phyloP scores from a whole-genome alignment of 2,113 vertebrate genomes.

The Catharus fuscescens region DNA sequence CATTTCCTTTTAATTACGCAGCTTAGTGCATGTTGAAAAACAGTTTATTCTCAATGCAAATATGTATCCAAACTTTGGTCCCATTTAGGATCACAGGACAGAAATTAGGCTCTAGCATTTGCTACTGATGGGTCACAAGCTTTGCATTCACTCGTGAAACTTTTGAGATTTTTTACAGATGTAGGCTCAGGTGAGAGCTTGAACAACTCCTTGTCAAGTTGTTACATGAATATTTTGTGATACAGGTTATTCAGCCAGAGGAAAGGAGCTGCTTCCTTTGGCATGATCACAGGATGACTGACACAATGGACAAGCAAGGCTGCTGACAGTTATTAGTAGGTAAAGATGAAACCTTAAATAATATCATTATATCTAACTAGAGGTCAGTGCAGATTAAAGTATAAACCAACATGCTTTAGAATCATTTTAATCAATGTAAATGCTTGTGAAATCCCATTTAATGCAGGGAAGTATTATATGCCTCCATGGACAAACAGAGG shows the following conservation, averaged over 20 bases:
- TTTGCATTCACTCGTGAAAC: rapidly evolving
- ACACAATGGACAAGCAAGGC: not conserved
- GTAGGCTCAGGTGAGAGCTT: not conserved
- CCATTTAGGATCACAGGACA: not conserved
- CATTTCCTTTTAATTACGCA: not conserved
- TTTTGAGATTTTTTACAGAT: not conserved
- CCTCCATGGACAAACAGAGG: not conserved
- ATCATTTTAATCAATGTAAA: not conserved
- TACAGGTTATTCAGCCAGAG: not conserved
- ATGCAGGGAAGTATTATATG: not conserved
- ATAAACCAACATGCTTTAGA: not conserved
- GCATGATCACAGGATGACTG: not conserved
- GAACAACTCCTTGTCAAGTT: not conserved
- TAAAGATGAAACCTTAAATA: not conserved
- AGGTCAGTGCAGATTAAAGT: not conserved
- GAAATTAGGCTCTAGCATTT: not conserved
- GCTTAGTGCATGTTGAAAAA: not conserved
- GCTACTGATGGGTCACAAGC: not conserved
- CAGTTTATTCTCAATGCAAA: slow-evolving; percentile 1
- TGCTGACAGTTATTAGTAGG: not conserved
- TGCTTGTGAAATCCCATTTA: not conserved
- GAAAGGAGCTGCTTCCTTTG: not conserved
- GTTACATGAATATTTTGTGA: not conserved
- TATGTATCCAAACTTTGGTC: not conserved
- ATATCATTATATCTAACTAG: not conserved